phyloP scores from a whole-genome alignment of 2,797 vertebrate species.

The Semaprochilodus insignis region DNA sequence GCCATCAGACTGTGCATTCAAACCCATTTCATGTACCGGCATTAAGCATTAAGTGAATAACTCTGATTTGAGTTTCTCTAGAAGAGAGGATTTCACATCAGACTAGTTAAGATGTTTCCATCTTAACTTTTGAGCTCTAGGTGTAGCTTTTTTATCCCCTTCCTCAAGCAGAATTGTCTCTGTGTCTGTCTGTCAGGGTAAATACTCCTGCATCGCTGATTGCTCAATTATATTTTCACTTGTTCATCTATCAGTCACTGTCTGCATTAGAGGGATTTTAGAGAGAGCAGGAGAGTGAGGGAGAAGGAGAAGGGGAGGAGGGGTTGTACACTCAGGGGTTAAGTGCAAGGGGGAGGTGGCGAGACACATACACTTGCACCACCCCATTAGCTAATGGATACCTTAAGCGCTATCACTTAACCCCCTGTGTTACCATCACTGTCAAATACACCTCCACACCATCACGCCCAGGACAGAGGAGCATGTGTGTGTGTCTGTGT shows the following conservation, averaged over 20 bases:
- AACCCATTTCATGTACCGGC: too few species aligned
- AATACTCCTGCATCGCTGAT: slow-evolving; percentile 73
- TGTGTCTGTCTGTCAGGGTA: slow-evolving; percentile 56
- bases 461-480: slow-evolving; percentile 51
- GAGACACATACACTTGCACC: slow-evolving; percentile 73
- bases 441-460: slow-evolving; percentile 75
- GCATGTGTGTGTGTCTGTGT: slow-evolving; percentile 12
- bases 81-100: too few species aligned
- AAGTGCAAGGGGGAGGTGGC: slow-evolving; percentile 67
- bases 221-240: slow-evolving; percentile 78
- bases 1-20: too few species aligned
- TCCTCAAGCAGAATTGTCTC: background rate
- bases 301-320: slow-evolving; percentile 20
- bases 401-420: slow-evolving; percentile 81
- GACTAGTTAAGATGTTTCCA: too few species aligned
- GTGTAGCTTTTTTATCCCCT: background rate
- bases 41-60: too few species aligned
- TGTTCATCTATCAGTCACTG: slow-evolving; percentile 79
- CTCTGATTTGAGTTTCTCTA: too few species aligned
- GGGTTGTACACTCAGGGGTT: slow-evolving; percentile 65
- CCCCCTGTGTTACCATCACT: slow-evolving; percentile 67
- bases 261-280: slow-evolving; percentile 57
- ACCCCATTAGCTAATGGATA: slow-evolving; percentile 97
- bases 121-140: background rate
- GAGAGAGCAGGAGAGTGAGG: slow-evolving; percentile 36